Evolutionary conservation across 1,140 invertebrate genomes (phyloP), one percentile per base, ranked within the genome.

Genomic region (Macrosteles quadrilineatus): DNA sequence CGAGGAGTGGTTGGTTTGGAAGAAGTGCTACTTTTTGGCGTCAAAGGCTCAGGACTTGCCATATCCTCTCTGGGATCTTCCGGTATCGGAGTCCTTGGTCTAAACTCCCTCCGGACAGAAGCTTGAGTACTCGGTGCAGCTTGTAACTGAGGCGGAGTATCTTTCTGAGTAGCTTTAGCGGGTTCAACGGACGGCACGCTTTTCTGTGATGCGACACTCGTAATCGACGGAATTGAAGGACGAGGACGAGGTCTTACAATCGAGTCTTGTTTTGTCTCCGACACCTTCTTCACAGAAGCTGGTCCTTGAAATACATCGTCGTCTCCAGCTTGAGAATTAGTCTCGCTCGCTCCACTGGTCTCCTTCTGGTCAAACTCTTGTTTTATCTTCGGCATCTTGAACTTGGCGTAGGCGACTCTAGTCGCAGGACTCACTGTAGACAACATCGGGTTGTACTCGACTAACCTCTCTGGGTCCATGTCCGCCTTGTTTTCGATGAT

Each of bases 361-460:
- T 74, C 76, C 50, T 79, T 78, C 0, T 77, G 76, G 71, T 78
- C 79, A 74, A 80, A 82, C 73, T 90, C 86, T 12, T 83, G 80
- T 66, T 85, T 85, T 40, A 89, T 83, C 73, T 87, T 87, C 64
- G 83, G 87, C 43, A 89, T 86, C 86, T 94, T 94, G 76, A 94
- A 94, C 78, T 93, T 94, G 30, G 91, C 91, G 74, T 94, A 94
- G 1, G 92, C 92, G 19, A 93, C 85, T 74, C 91, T 83, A 0
- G 91, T 91, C 0, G 87, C 87, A 2, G 89, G 88, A 0, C 91
- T 86, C 0, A 93, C 87, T 6, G 86, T 86, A 4, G 87, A 86
- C 40, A 94, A 79, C 76, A 90, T 90, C 0, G 92, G 92, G 84
- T 94, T 94, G 77, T 90, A 94, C 77, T 92, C 90, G 71, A 92